phyloP scores from a whole-genome alignment of 2,888 invertebrate genomes.

The Synergus umbraculus region DNA sequence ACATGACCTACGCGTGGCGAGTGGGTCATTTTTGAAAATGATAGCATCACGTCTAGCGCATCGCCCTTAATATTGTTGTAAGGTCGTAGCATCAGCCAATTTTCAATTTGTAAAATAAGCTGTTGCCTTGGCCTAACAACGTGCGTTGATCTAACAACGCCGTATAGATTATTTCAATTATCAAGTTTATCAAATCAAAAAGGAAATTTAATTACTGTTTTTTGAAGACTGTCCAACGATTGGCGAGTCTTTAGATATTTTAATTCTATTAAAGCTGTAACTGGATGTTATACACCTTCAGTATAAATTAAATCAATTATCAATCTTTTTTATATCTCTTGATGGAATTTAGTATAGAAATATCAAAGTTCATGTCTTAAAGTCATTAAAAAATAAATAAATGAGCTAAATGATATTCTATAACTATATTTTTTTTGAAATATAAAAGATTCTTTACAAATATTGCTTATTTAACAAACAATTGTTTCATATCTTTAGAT shows the following conservation, averaged over 20 bases:
- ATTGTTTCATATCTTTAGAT: background rate
- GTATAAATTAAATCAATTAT: constrained; percentile 12
- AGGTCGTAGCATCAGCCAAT: background rate
- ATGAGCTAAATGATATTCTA: background rate
- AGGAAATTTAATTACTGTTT: constrained; percentile 37
- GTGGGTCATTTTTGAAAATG: constrained; percentile 32
- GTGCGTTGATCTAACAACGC: constrained; percentile 13
- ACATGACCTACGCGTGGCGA: constrained; percentile 42
- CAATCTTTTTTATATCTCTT: constrained; percentile 22
- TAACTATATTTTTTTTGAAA: background rate
- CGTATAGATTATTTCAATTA: background rate
- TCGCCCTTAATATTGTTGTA: constrained; percentile 17
- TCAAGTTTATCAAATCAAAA: constrained; percentile 29
- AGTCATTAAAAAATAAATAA: constrained; percentile 25
- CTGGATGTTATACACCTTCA: background rate
- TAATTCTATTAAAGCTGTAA: constrained; percentile 20
- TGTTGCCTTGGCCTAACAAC: background rate
- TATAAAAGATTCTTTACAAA: background rate
- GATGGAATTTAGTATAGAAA: constrained; percentile 33
- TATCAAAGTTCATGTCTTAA: constrained; percentile 18
- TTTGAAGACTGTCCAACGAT: constrained; percentile 13
- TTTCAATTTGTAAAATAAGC: too few relatives aligned
- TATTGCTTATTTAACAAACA: background rate
- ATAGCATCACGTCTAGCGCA: constrained; percentile 40
- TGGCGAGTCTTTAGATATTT: constrained; percentile 5